Evolutionary conservation across 2,888 invertebrate species (phyloP).

Genomic region (Drosophila melanosoma): DNA sequence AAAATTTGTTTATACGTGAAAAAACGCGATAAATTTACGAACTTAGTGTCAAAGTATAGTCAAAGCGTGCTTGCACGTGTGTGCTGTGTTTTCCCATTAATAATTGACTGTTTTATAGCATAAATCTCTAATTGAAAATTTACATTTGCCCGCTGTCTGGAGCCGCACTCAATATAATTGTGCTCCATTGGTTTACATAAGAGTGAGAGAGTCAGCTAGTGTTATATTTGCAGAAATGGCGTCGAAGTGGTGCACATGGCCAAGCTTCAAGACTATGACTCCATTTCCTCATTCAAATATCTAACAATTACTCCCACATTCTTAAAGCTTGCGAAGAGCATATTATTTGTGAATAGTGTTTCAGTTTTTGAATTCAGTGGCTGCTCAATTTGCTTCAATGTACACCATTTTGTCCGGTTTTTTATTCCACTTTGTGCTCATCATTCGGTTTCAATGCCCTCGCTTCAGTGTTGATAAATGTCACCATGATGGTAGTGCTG

Average conservation of each 20-base stretch:
- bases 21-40: conserved; percentile 36
- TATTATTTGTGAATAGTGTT: conserved; percentile 26
- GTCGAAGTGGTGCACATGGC: conserved; percentile 80
- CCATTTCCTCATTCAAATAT: conserved; percentile 35
- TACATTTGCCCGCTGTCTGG: conserved; percentile 70
- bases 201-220: conserved; percentile 70
- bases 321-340: not conserved
- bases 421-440: conserved; percentile 64
- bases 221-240: conserved; percentile 72
- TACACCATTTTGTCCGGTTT: conserved; percentile 82
- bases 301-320: conserved; percentile 17
- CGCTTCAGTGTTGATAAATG: conserved; percentile 59
- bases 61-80: conserved; percentile 15
- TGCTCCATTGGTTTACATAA: conserved; percentile 61
- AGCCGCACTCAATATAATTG: conserved; percentile 70
- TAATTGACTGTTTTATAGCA: conserved; percentile 22
- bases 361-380: conserved; percentile 17
- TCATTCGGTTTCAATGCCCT: conserved; percentile 73
- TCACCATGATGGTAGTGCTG: conserved; percentile 38
- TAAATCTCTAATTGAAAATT: conserved; percentile 64
- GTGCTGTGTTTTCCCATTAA: conserved; percentile 43
- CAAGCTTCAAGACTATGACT: conserved; percentile 47
- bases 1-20: conserved; percentile 69
- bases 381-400: conserved; percentile 33
- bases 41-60: conserved; percentile 47